These are phyloP conservation scores for Leptodactylus fuscus DNA, from an alignment of 2,113 vertebrate species.

Conservation along the genomic window DNA sequence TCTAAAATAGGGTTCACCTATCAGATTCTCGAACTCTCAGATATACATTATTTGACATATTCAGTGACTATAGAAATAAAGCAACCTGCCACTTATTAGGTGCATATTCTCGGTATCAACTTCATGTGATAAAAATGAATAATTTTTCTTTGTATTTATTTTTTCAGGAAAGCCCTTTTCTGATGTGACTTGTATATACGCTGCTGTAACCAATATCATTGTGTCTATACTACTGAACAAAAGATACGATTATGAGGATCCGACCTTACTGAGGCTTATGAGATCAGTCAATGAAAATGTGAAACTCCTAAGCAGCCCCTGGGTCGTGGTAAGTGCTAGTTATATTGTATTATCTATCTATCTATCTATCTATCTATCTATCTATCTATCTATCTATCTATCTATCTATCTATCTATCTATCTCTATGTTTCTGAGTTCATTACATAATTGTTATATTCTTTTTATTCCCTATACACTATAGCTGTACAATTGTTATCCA, in stretches of 20 bases:
- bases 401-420: background rate
- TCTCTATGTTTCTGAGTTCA: no score
- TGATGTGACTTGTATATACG: background rate
- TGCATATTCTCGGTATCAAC: no score
- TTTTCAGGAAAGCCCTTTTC: background rate
- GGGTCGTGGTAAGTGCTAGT: background rate
- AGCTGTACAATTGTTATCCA: slow-evolving; percentile 72
- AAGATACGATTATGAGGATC: background rate
- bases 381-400: background rate
- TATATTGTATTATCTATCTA: background rate
- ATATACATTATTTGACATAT: no score
- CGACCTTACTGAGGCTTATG: slow-evolving; percentile 3
- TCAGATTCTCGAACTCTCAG: no score
- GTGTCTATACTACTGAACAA: background rate
- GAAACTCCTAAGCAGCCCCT: background rate
- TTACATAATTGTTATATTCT: no score
- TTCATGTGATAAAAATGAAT: no score
- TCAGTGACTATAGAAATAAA: no score
- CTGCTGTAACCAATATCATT: background rate
- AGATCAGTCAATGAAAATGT: background rate
- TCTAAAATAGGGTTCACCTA: no score
- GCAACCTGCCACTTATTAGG: no score
- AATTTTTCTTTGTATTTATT: background rate
- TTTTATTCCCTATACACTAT: slow-evolving; percentile 43
- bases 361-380: background rate